phyloP scores from a whole-genome alignment of 2,888 invertebrate genomes.

The Oegoconia quadripuncta region DNA sequence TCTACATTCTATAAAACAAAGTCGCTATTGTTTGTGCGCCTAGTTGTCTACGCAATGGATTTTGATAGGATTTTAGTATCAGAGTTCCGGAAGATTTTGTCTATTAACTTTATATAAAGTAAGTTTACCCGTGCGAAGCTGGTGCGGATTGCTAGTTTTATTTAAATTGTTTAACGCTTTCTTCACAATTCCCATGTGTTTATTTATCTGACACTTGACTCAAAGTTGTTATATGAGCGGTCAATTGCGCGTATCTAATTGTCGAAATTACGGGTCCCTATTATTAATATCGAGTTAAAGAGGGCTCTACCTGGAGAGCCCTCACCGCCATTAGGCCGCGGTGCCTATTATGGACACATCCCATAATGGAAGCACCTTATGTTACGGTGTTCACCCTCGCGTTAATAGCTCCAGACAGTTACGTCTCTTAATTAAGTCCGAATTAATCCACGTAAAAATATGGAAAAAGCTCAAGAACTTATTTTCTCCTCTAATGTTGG shows the following conservation, averaged over 20 bases:
- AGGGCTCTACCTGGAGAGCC: slow-evolving; percentile 51
- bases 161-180: background rate
- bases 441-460: slow-evolving; percentile 24
- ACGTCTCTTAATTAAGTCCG: slow-evolving; percentile 48
- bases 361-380: slow-evolving; percentile 55
- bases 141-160: background rate
- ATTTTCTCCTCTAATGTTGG: background rate
- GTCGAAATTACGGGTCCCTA: slow-evolving; percentile 36
- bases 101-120: no score
- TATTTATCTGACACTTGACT: slow-evolving; percentile 8
- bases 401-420: slow-evolving; percentile 47
- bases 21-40: no score
- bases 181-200: background rate
- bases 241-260: slow-evolving; percentile 21
- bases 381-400: slow-evolving; percentile 36
- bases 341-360: slow-evolving; percentile 46
- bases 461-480: background rate
- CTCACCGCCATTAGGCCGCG: slow-evolving; percentile 50
- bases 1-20: no score
- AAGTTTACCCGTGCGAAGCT: no score
- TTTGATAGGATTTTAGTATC: no score
- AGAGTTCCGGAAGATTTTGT: no score
- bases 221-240: slow-evolving; percentile 11
- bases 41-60: no score
- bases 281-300: slow-evolving; percentile 56